Evolutionary conservation across 2,888 invertebrate genomes (phyloP).

Genomic region (Pandemis cinnamomeana): DNA sequence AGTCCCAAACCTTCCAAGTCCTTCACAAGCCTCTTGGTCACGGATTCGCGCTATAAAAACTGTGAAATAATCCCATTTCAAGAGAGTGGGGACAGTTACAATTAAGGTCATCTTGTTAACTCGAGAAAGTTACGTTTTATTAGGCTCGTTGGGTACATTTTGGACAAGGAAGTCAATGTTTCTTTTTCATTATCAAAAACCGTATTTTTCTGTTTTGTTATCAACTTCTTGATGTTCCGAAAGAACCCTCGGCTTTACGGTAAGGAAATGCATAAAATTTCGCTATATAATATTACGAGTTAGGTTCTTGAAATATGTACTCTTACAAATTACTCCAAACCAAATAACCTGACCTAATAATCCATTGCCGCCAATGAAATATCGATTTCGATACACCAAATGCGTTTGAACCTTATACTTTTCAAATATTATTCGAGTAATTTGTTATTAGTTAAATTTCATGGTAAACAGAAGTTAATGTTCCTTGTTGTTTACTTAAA

Average conservation of each 20-base stretch:
- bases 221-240: not conserved
- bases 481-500: conserved; percentile 25
- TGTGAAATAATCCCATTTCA: not conserved
- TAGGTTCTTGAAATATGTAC: not conserved
- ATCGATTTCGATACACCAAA: conserved; percentile 1
- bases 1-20: not conserved
- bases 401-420: conserved; percentile 1
- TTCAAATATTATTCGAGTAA: conserved; percentile 12
- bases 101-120: conserved; percentile 1
- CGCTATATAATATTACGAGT: not conserved
- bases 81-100: not conserved
- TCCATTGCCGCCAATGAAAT: not conserved
- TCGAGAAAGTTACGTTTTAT: not conserved
- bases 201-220: not conserved
- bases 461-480: conserved; percentile 25
- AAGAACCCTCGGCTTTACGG: not conserved
- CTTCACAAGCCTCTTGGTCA: not conserved
- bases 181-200: not conserved
- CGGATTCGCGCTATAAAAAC: not conserved
- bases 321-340: not conserved
- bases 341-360: not conserved
- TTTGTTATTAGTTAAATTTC: conserved; percentile 21
- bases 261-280: not conserved
- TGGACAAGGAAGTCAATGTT: not conserved
- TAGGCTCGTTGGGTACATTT: not conserved